phyloP scores from a whole-genome alignment of 2,113 vertebrate species.

The Falcunculus frontatus region DNA sequence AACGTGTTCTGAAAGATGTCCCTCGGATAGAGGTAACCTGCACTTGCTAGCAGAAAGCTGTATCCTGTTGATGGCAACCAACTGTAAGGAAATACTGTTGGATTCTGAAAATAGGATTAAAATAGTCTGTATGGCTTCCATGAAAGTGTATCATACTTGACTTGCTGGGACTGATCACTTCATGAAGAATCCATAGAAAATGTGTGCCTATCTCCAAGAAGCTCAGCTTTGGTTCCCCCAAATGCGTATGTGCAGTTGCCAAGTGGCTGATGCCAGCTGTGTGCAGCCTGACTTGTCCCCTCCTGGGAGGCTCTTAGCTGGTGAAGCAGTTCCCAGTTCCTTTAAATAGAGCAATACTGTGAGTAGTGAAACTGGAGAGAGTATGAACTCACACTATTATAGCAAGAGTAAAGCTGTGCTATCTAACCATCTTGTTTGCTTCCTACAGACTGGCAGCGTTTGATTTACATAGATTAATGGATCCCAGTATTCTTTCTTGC shows the following conservation, averaged over 20 bases:
- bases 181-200: neutral
- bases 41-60: neutral
- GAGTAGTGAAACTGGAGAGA: neutral
- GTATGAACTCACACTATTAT: neutral
- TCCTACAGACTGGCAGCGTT: neutral
- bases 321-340: neutral
- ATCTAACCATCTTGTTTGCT: neutral
- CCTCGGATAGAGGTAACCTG: neutral
- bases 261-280: neutral
- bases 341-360: neutral
- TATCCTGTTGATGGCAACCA: slow-evolving; percentile 45
- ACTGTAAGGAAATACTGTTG: neutral
- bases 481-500: neutral
- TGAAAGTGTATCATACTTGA: neutral
- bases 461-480: neutral
- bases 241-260: neutral
- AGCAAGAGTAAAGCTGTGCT: neutral
- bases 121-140: neutral
- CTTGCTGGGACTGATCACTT: neutral
- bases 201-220: neutral
- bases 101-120: neutral
- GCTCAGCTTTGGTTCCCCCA: neutral
- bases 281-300: neutral
- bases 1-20: neutral
- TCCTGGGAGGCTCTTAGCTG: neutral